Base-by-base conservation (phyloP, 2,797 vertebrate genomes). In the Pangasius macronema region DNA sequence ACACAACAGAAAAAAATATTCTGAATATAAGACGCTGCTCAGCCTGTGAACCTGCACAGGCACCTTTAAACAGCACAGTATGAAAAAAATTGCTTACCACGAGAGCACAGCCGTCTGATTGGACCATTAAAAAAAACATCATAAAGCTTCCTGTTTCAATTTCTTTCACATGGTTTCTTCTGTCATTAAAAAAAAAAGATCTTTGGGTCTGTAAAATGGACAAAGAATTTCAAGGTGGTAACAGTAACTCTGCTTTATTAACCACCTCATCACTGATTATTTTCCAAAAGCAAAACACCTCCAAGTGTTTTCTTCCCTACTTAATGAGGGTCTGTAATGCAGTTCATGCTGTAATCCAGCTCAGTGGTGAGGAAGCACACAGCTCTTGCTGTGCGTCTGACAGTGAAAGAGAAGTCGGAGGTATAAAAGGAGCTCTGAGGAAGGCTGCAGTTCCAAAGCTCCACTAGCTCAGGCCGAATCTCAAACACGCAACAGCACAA, bases 371-470 rank as follows among this genome's bases (percentile, higher is more conserved):
- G 63, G 63, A 67, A 83, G 63, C 59, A 10, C 59, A 30, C 59
- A 2, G 39, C 63, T 65, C 59, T 11, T 3, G 61, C 61, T 67
- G 46, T 14, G 10, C 39, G 30, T 83, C 10, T 36, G 61, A 73
- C n/a, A 63, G 53, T 9, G 6, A 82, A n/a, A 51, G 53, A 86
- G 79, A 63, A 30, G 55, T 5, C 24, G 67, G 82, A 67, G 59
- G 81, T 77, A 82, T 85, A 57, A 87, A 83, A 79, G 73, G 73
- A 80, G 85, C 85, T 84, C 49, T n/a, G n/a, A 76, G 68, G 51
- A 63, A 87, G 51, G 67, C 46, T 63, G 59, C 49, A 55, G 80
- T 82, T 51, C n/a, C 51, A 51, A 55, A 63, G 82, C 80, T 55
- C 30, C 20, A 24, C 55, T 46, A 33, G 65, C 67, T 81, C 27